Evolutionary conservation across 2,113 vertebrate species (phyloP), one percentile per base, ranked within the genome.

Genomic region (Parus major): DNA sequence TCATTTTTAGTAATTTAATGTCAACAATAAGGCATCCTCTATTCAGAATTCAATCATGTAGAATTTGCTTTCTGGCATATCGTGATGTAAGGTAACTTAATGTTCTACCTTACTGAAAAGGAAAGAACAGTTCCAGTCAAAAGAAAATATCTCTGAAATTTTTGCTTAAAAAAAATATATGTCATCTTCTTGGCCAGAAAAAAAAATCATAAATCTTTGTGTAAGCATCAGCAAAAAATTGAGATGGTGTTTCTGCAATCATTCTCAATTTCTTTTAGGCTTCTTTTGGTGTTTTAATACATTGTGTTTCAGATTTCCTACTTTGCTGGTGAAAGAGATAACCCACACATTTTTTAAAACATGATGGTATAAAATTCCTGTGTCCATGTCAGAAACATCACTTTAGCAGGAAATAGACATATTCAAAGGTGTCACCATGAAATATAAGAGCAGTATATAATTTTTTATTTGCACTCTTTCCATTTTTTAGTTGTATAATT

Each of bases 1-100:
- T 57, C 10, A 81, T 71, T 88, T 88, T 90, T 79, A 66, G 53
- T 79, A 82, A 90, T 88, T 86, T 82, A 41, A 4, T 79, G 59
- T 90, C 68, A 95, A 85, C 46, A 89, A 13, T 71, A 86, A 79
- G 25, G 8, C 21, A 83, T 60, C 46, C 9, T 65, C 63, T 20
- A 29, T 56, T 55, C 56, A 20, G 19, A 82, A 65, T 84, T 94
- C 61, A 90, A 76, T 88, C 10, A 39, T 44, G 7, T 20, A 83
- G 6, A 53, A 83, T 88, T 77, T 95, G 31, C 7, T 84, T 76
- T 88, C 14, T 75, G 44, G 18, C 16, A 11, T 36, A 15, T 19
- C 60, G 21, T 25, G 41, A 55, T 0, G 0, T 55, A 81, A 82
- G 16, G 2, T 36, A 83, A 42, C 10, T 33, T 50, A 35, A 63